Evolutionary conservation across 2,888 invertebrate species (phyloP).

Genomic region (Cosmorhoe ocellata): DNA sequence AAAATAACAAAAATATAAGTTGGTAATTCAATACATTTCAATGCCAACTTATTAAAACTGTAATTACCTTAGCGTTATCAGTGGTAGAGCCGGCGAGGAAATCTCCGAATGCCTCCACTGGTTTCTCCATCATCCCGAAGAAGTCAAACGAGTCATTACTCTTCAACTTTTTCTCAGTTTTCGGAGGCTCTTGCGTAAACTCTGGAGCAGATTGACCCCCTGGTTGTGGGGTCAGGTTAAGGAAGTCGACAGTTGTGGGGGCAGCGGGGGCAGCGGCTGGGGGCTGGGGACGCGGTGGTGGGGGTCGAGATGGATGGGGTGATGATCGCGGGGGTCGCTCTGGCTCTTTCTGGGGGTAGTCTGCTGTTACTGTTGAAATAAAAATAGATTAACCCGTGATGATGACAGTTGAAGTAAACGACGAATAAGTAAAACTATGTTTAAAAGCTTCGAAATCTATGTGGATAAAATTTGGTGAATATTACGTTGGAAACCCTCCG

Average conservation of each 20-base stretch:
- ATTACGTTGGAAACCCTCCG: too few relatives aligned
- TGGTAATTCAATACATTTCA: too few relatives aligned
- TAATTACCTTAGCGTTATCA: conserved; percentile 49
- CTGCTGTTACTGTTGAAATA: conserved; percentile 59
- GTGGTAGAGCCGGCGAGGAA: conserved; percentile 62
- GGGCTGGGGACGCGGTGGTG: conserved; percentile 49
- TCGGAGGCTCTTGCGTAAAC: conserved; percentile 21
- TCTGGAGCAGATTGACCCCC: conserved; percentile 25
- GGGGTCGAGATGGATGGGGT: conserved; percentile 46
- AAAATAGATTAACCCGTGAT: background rate
- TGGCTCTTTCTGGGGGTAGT: conserved; percentile 45
- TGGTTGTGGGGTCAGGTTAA: conserved; percentile 49
- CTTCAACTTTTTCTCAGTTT: conserved; percentile 54
- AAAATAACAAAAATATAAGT: too few relatives aligned
- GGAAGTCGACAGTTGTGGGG: conserved; percentile 58
- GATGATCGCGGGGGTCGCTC: conserved; percentile 46
- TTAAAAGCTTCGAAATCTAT: too few relatives aligned
- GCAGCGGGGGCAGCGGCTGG: conserved; percentile 33
- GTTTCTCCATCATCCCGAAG: conserved; percentile 83
- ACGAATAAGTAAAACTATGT: too few relatives aligned
- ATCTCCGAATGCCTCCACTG: conserved; percentile 73
- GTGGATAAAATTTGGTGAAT: too few relatives aligned
- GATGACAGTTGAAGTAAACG: background rate
- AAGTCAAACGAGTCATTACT: conserved; percentile 83
- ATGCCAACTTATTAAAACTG: too few relatives aligned